These are phyloP conservation scores for Diabrotica undecimpunctata DNA, from an alignment of 1,140 invertebrate species.

Conservation along the genomic window DNA sequence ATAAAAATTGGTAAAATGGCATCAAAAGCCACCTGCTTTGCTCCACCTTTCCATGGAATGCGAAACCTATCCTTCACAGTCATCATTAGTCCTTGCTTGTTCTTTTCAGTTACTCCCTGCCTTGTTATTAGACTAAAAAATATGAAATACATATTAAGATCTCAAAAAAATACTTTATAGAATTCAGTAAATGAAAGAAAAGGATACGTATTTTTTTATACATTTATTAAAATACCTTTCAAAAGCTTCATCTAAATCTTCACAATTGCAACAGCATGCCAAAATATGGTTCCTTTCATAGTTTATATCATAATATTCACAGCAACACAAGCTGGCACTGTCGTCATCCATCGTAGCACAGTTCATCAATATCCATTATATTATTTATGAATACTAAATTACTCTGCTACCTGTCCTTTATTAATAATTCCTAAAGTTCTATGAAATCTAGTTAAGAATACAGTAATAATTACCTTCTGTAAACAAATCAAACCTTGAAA, in stretches of 20 bases:
- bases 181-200: background rate
- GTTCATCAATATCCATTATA: background rate
- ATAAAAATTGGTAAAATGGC: conserved; percentile 60
- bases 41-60: conserved; percentile 56
- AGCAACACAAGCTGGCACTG: conserved; percentile 52
- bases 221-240: conserved; percentile 45
- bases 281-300: conserved; percentile 53
- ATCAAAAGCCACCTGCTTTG: conserved; percentile 54
- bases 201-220: background rate
- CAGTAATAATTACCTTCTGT: too few species aligned
- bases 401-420: too few species aligned
- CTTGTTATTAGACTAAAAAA: conserved; percentile 39
- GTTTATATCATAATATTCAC: conserved; percentile 54
- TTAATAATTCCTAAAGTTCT: too few species aligned
- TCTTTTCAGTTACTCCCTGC: conserved; percentile 29
- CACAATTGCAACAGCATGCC: conserved; percentile 57
- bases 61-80: conserved; percentile 54
- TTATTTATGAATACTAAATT: too few species aligned
- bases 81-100: conserved; percentile 35
- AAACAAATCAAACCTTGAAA: too few species aligned
- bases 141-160: conserved; percentile 4
- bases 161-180: background rate
- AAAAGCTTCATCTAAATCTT: conserved; percentile 52
- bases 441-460: too few species aligned
- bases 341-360: conserved; percentile 24